Evolutionary conservation across 2,113 vertebrate species (phyloP), one percentile per base, ranked within the genome.

Genomic region (Tiliqua scincoides): DNA sequence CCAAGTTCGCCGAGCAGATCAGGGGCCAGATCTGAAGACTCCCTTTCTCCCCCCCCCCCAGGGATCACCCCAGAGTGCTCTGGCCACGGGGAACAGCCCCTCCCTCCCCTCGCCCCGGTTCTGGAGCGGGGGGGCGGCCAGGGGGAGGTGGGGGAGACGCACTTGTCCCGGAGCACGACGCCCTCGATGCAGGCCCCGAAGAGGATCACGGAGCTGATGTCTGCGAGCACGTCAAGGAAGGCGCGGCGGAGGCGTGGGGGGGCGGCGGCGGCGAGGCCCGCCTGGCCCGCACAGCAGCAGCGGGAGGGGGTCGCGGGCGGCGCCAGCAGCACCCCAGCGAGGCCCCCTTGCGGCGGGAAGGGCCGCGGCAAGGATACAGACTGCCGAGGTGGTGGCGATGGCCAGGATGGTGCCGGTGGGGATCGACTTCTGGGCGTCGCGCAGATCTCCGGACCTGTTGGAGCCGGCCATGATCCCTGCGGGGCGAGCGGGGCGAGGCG

Each of bases 401-500:
- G 99, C 99, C 91, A 98, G 94, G 90, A 99, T 99, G 91, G 99
- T 99, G 87, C 99, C 99, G 0, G 99, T 95, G 68, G 99, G 99
- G 89, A 99, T 99, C 9, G 99, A 99, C 92, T 99, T 99, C 96
- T 99, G 99, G 21, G 99, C 99, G 17, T 99, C 99, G n/a, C 98
- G 96, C 87, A 99, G 96, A 90, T 99, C 99, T 88, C 99, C 99
- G 0, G 99, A 99, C 85, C 99, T 97, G 94, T 99, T 99, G 52
- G 99, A 99, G 61, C 99, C 99, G 18, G 99, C 99, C 99, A 99
- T 99, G 95, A 99, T 99, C 40, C 99, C 99, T 99, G 94, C 91
- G n/a, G n/a, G n/a, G n/a, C n/a, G n/a, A n/a, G n/a, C n/a, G n/a
- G n/a, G n/a, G 23, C 1, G 10, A 43, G 3, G 71, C 71, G 25